Percentiles rank a stretch among this genome's conserved stretches.
Conservation (phyloP, 2,797 vertebrate genomes). For the Acanthurus tractus region DNA sequence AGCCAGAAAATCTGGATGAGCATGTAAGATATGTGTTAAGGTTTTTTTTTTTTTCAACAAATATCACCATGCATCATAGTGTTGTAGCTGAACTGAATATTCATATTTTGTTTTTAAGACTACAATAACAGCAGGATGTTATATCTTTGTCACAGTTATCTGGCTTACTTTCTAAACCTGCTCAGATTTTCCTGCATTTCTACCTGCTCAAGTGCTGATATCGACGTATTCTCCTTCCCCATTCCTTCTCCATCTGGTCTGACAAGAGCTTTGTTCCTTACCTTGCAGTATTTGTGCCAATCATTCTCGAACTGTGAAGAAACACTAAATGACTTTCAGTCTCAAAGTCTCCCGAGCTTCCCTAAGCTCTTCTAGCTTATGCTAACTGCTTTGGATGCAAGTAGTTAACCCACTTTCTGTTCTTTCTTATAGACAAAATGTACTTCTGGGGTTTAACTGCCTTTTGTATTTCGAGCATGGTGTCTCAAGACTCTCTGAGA, state of each 20-base stretch:
- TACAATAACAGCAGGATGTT: not conserved
- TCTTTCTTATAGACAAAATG: slow-evolving; percentile 59
- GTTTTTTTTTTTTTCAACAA: not conserved
- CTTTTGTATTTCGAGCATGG: slow-evolving; percentile 39
- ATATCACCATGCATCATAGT: not conserved
- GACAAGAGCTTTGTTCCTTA: slow-evolving; percentile 33
- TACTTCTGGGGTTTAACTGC: slow-evolving; percentile 59
- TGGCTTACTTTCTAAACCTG: slow-evolving; percentile 9
- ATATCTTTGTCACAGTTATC: not conserved
- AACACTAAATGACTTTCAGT: slow-evolving; percentile 63
- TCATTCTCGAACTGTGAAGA: slow-evolving; percentile 51
- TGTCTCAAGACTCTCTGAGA: slow-evolving; percentile 36
- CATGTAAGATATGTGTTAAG: not conserved
- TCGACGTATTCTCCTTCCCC: slow-evolving; percentile 23
- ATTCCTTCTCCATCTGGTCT: slow-evolving; percentile 22
- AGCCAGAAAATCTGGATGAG: not conserved
- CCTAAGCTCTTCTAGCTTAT: slow-evolving; percentile 65
- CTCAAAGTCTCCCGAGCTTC: slow-evolving; percentile 53
- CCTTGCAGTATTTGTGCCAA: slow-evolving; percentile 36
- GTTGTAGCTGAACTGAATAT: not conserved
- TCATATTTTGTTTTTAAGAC: slow-evolving; percentile 6
- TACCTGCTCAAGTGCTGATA: slow-evolving; percentile 18
- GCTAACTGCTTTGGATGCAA: slow-evolving; percentile 64
- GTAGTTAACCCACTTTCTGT: slow-evolving; percentile 71
- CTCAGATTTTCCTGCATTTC: slow-evolving; percentile 5